Evolutionary conservation across 92 coral and sea anemone genomes (phyloP).

Genomic region (Galaxea fascicularis): DNA sequence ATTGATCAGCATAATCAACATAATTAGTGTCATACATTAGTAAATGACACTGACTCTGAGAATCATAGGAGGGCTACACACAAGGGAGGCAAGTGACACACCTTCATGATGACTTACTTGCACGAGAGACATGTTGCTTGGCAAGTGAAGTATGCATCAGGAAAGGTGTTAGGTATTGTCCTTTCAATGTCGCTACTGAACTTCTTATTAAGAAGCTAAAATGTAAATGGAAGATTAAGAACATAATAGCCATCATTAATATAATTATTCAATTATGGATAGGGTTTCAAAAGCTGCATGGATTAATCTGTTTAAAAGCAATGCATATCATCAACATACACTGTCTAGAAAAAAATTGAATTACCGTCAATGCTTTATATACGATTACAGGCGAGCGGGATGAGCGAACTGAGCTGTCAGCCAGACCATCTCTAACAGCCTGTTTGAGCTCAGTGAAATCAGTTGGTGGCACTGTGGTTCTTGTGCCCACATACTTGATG

Average conservation of each 20-base stretch:
- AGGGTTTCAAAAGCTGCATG: no score
- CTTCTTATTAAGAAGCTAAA: conserved; percentile 92
- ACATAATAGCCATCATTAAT: no score
- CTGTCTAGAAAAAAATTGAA: neutral
- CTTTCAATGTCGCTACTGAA: conserved; percentile 86
- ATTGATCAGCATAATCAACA: no score
- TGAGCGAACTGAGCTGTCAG: conserved; percentile 94
- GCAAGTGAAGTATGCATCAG: conserved; percentile 98
- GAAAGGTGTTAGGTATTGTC: conserved; percentile 86
- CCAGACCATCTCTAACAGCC: conserved; percentile 72
- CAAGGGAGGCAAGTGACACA: no score
- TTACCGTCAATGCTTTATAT: conserved; percentile 83
- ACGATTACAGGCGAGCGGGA: conserved; percentile 83
- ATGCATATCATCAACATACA: neutral
- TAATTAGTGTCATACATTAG: no score
- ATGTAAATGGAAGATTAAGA: neutral
- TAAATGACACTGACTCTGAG: no score
- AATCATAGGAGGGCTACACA: no score
- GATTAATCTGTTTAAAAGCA: neutral
- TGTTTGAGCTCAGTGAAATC: conserved; percentile 75
- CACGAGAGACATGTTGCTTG: conserved; percentile 87
- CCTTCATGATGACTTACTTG: conserved; percentile 86
- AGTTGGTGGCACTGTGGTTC: conserved; percentile 80
- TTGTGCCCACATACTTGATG: conserved; percentile 90
- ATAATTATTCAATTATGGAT: no score